Base-by-base conservation (phyloP, 2,888 invertebrate species). In the Drosophila anomalata region DNA sequence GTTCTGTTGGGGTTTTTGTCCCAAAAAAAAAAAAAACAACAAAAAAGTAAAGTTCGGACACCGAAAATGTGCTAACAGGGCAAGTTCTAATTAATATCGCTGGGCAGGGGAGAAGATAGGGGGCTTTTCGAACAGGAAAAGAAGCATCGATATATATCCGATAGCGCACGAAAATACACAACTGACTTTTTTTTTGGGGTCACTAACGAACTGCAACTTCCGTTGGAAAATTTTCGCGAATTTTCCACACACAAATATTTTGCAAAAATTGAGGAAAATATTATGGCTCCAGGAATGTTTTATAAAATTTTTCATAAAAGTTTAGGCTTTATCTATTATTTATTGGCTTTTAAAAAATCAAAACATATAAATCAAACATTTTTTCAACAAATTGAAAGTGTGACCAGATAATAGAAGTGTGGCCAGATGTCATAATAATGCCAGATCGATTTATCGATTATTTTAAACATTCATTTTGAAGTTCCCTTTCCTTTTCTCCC, bases 31-130 rank as follows among this genome's bases (percentile, higher is more conserved):
- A 29, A 9, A 29, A 29, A 29, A 29, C 12, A 33, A 33, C n/a
- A 11, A 55, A 56, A 11, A 9, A 11, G 11, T 17, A 62, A 63
- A 53, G 53, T 65, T 65, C 52, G 24, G 26, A 51, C 69, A 41
- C 33, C 39, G 54, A 53, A 65, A 65, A 65, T 65, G 66, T 66
- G 63, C 47, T 54, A 65, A 47, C 63, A 53, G 54, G 66, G 39
- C 29, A 29, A 17, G 47, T 26, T 66, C 63, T 66, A 65, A 65
- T 65, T 47, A 53, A 47, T 53, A 53, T 20, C 11, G 12, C 1
- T 1, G 17, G 29, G 29, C 3, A 17, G 17, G 29, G 26, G n/a
- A 12, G 6, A 39, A 29, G 11, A 8, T 14, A 17, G 8, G 12
- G 20, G 26, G 14, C 7, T 8, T 12, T 33, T 33, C 11, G 17